Percentiles rank a stretch among this genome's conserved stretches.
Evolutionary conservation across 2,888 invertebrate species (phyloP).

Genomic region (Elysia crispata): DNA sequence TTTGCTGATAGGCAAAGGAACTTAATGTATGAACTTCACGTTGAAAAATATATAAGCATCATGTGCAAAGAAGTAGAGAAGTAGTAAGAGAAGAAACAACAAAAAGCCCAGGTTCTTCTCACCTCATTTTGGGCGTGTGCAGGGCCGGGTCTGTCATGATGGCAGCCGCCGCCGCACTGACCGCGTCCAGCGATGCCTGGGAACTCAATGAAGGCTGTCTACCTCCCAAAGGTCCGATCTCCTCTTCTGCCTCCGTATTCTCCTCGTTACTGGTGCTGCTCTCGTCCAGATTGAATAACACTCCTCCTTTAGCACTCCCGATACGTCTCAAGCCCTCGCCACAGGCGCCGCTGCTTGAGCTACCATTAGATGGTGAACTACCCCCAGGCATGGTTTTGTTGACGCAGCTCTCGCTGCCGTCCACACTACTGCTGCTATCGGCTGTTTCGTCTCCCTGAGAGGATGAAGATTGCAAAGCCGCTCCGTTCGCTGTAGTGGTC

Average conservation of each 20-base stretch:
- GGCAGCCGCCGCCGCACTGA: not conserved
- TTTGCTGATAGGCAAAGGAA: too few species aligned
- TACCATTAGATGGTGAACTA: not conserved
- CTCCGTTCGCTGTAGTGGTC: too few species aligned
- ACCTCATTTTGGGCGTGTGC: conserved; percentile 43
- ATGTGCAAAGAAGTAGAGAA: not conserved
- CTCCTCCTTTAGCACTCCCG: not conserved
- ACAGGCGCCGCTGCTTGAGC: not conserved
- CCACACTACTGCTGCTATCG: not conserved
- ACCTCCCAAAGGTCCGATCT: conserved; percentile 44
- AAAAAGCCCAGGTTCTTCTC: not conserved
- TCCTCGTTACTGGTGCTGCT: conserved; percentile 43
- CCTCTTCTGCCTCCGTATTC: conserved; percentile 42
- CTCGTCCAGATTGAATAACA: conserved; percentile 32
- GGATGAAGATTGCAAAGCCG: too few species aligned
- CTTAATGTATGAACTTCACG: too few species aligned
- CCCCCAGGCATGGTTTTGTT: not conserved
- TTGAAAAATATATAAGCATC: not conserved
- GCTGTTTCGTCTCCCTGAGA: not conserved
- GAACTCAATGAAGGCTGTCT: not conserved
- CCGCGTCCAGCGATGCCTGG: conserved; percentile 5
- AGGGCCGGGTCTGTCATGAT: not conserved
- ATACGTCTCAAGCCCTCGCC: not conserved
- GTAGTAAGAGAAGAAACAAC: not conserved
- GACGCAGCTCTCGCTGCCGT: not conserved